Evolutionary conservation across 2,888 invertebrate species (phyloP), one percentile per base, ranked within the genome.

Genomic region (Panzeria rudis): DNA sequence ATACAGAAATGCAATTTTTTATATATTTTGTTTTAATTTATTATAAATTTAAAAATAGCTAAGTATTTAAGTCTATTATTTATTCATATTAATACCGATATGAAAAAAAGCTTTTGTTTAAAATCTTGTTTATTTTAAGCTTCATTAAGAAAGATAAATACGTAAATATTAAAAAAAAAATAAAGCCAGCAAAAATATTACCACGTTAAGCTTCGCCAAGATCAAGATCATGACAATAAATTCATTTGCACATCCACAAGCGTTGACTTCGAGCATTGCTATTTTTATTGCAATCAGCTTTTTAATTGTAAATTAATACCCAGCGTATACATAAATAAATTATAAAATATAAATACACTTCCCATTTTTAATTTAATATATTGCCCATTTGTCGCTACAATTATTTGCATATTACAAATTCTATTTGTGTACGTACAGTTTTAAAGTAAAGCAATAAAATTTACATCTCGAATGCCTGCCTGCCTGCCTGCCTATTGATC

Each of bases 191-290:
- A 50, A 66, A 80, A 73, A 41, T 72, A 84, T 80, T 80, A 64
- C 83, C 83, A 84, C 71, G 84, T 80, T 76, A 64, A 79, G 79
- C 76, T 76, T 61, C 66, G 71, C 71, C 84, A 78, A 83, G 83
- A 78, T 83, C 83, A 84, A 84, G 83, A 83, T 79, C 73, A 62
- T 62, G 50, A 56, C 64, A 66, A 72, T 80, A 76, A 84, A 80
- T 80, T 80, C 59, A 80, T 76, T 80, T 84, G 84, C 52, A 76
- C 75, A 76, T 75, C 77, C 61, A 71, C 50, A 72, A 44, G 32
- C 52, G 61, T 17, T 61, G 72, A 76, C 41, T 68, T 20, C n/a
- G 23, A 15, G 72, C 35, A 25, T 44, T 44, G 38, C 38, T 54
- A 61, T 71, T 72, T 64, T 71, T 32, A 66, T 73, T 59, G 20